phyloP scores from a whole-genome alignment of 2,888 invertebrate genomes.

The Megalurothrips usitatus region DNA sequence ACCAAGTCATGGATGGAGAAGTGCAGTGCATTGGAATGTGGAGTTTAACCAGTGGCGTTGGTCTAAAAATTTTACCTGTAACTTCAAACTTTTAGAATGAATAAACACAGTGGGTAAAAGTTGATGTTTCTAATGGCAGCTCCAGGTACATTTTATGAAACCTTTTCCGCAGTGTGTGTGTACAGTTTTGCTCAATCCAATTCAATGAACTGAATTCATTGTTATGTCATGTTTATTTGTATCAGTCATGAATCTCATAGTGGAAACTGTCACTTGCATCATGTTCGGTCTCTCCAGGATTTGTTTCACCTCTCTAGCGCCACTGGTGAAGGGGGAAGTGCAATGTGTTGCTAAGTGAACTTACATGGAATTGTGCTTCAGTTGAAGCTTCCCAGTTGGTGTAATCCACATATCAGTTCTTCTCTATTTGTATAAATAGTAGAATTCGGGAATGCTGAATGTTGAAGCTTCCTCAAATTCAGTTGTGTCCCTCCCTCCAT shows the following conservation, averaged over 20 bases:
- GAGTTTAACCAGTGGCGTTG: no score
- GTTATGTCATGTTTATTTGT: neutral
- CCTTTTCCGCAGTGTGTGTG: neutral
- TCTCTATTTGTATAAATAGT: neutral
- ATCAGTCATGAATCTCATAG: neutral
- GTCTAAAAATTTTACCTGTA: no score
- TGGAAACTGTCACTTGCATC: neutral
- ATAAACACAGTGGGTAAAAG: no score
- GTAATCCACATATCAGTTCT: neutral
- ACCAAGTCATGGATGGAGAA: neutral
- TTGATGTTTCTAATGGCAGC: no score
- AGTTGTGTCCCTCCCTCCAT: no score
- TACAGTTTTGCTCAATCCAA: neutral
- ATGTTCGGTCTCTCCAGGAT: neutral
- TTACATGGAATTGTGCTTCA: neutral
- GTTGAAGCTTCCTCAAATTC: no score
- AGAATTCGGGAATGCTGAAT: no score
- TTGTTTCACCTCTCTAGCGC: neutral
- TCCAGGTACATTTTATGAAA: no score
- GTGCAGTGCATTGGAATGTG: neutral
- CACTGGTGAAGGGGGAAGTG: neutral
- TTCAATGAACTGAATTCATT: neutral
- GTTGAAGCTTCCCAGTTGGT: neutral
- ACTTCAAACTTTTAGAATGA: no score
- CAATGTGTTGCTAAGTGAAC: neutral